Conservation (phyloP, 2,888 invertebrate species). For the Deilephila elpenor region DNA sequence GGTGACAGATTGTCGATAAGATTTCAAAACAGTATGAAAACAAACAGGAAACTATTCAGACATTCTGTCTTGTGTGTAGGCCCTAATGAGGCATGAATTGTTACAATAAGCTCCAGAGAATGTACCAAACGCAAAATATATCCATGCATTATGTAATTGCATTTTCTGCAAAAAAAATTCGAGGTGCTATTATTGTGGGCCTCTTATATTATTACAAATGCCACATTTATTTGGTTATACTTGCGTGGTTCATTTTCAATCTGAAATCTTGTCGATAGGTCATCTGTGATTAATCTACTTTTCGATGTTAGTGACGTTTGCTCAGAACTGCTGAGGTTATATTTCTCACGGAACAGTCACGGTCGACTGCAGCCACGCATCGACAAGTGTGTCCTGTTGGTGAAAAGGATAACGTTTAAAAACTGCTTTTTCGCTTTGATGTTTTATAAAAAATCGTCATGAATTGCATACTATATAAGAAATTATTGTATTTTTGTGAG, state of each 20-base stretch:
- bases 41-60: background rate
- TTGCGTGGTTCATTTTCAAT: background rate
- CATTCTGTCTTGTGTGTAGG: background rate
- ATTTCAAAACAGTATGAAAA: slow-evolving; percentile 8
- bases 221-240: background rate
- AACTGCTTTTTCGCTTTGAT: slow-evolving; percentile 59
- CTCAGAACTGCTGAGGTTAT: background rate
- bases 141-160: too few relatives aligned
- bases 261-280: slow-evolving; percentile 16
- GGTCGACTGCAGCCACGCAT: slow-evolving; percentile 8
- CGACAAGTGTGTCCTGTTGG: slow-evolving; percentile 39
- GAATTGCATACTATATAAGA: slow-evolving; percentile 49
- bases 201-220: background rate
- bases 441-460: slow-evolving; percentile 47
- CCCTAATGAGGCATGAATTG: background rate
- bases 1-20: background rate
- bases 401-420: slow-evolving; percentile 56
- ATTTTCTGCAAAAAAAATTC: background rate
- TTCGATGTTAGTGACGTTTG: background rate
- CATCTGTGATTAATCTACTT: slow-evolving; percentile 2
- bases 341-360: slow-evolving; percentile 1
- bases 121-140: background rate
- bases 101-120: background rate
- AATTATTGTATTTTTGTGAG: slow-evolving; percentile 64
- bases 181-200: slow-evolving; percentile 14